phyloP scores from a whole-genome alignment of 2,888 invertebrate species.

The Lamellibrachia columna region DNA sequence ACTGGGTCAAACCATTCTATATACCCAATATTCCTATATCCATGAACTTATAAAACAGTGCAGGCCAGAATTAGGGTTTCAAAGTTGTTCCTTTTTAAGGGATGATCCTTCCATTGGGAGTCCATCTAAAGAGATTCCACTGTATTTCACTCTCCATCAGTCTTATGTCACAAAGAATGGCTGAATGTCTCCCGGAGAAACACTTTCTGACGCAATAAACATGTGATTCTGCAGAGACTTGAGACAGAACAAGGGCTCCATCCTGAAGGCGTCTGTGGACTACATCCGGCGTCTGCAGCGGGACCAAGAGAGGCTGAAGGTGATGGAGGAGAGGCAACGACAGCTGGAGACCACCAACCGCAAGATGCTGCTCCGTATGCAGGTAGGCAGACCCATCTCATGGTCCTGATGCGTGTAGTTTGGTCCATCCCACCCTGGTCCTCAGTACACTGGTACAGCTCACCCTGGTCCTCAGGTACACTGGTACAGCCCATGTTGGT shows the following conservation, averaged over 20 bases:
- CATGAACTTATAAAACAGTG: too few relatives aligned
- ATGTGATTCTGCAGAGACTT: slow-evolving; percentile 59
- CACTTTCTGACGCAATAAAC: not conserved
- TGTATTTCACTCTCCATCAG: too few relatives aligned
- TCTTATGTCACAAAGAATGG: not conserved
- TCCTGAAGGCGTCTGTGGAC: slow-evolving; percentile 96
- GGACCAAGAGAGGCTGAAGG: slow-evolving; percentile 77
- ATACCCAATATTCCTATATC: too few relatives aligned
- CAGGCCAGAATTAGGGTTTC: too few relatives aligned
- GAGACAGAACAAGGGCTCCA: slow-evolving; percentile 79
- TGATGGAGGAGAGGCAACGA: slow-evolving; percentile 80
- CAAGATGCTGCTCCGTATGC: slow-evolving; percentile 82
- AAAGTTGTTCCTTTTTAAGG: too few relatives aligned
- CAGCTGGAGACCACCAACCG: slow-evolving; percentile 86
- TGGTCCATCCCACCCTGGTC: too few relatives aligned
- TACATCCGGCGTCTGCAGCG: slow-evolving; percentile 86
- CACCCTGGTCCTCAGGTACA: not conserved
- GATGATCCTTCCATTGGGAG: too few relatives aligned
- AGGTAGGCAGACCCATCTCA: slow-evolving; percentile 70
- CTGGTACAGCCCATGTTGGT: not conserved
- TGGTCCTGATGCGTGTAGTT: too few relatives aligned
- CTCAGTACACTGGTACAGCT: not conserved
- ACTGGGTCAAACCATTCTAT: too few relatives aligned
- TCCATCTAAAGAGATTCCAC: too few relatives aligned
- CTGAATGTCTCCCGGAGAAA: not conserved